Base-by-base conservation (phyloP, 2,113 vertebrate species). In the Odobenus rosmarus region DNA sequence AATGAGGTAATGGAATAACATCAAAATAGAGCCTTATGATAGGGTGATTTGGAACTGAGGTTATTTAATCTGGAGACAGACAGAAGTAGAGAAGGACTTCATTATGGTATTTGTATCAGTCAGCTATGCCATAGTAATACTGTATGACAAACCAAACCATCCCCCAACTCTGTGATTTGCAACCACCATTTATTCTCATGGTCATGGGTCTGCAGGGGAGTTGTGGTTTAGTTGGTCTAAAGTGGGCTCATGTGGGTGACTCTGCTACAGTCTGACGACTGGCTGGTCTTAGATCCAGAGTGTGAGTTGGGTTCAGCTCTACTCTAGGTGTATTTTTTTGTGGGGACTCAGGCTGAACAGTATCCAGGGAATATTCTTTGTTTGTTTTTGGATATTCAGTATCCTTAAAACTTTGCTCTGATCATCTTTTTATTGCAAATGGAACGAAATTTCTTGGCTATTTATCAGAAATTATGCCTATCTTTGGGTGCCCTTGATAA, bases 381-480 rank as follows among this genome's bases (percentile, higher is more conserved):
- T 72, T 71, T 76, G 42, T 16, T 31, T 49, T 31, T 5, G 46
- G 69, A 77, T 88, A 88, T 81, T 59, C 39, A 86, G 21, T 88
- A 91, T 64, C 24, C n/a, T 95, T 97, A 85, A 94, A 79, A 94
- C 49, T 88, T 93, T 91, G 57, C 31, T 79, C 71, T 91, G 91
- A 96, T 95, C 42, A 91, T 42, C 64, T 87, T 80, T 90, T 93
- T 91, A 94, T 77, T 97, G 46, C 36, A 95, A 96, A 95, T 86
- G 39, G 57, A 91, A 93, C 93, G 42, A 76, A 90, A 74, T 79
- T 93, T 95, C 19, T 93, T 93, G 72, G 31, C 26, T 64, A 88
- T 80, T 94, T 96, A 61, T 95, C 64, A 98, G 86, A 86, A 82
- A 79, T 49, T 62, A 53, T 59, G 9, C 14, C 36, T 90, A 24